phyloP scores from a whole-genome alignment of 2,113 vertebrate genomes.

The Nipponia nippon region DNA sequence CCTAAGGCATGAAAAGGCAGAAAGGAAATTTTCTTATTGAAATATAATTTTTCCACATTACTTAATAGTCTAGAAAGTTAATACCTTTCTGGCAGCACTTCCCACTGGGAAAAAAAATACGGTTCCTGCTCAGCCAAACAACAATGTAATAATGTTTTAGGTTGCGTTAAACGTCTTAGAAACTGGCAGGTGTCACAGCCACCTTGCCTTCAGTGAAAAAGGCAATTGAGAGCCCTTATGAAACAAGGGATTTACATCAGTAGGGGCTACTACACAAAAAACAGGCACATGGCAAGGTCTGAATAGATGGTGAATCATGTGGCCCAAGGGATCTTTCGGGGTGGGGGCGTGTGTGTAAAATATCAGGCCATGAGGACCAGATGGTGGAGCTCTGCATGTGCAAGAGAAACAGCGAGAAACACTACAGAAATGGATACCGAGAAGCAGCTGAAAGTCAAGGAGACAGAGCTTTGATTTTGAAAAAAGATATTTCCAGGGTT shows the following conservation, averaged over 20 bases:
- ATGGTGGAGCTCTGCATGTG: constrained; percentile 44
- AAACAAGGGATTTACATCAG: constrained; percentile 47
- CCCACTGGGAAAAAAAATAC: not conserved
- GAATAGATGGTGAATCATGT: constrained; percentile 61
- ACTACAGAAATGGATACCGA: not conserved
- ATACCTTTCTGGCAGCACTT: constrained; percentile 18
- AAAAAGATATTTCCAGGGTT: not conserved
- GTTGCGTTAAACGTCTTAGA: not conserved
- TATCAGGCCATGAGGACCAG: constrained; percentile 27
- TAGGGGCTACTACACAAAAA: constrained; percentile 29
- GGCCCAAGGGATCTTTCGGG: constrained; percentile 31
- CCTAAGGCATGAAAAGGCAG: constrained; percentile 33
- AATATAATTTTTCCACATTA: constrained; percentile 58
- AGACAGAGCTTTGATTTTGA: not conserved
- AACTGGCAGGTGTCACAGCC: constrained; percentile 42
- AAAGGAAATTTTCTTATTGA: constrained; percentile 50
- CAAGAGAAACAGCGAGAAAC: not conserved
- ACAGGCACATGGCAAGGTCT: constrained; percentile 32
- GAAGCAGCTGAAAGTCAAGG: constrained; percentile 29
- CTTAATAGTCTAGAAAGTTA: constrained; percentile 57
- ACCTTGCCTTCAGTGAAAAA: constrained; percentile 48
- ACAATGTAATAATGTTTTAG: constrained; percentile 6
- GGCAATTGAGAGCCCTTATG: constrained; percentile 35
- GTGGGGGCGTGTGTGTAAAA: constrained; percentile 32
- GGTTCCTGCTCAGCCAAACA: constrained; percentile 11